Percentiles rank a stretch among this genome's conserved stretches.
Evolutionary conservation across 2,797 vertebrate species (phyloP).

Genomic region (Morelia viridis): DNA sequence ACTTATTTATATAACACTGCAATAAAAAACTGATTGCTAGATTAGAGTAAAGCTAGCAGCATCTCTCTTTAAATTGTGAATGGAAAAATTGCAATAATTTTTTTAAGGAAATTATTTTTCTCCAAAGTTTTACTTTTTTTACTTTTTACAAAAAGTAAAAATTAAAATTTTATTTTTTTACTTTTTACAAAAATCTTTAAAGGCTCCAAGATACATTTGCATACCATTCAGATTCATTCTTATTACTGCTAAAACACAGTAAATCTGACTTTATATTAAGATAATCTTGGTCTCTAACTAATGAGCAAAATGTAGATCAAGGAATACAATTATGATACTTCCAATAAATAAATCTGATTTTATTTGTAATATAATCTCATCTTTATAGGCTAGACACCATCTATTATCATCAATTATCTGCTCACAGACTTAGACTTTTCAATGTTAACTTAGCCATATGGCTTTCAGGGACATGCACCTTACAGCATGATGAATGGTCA

Average conservation of each 20-base stretch:
- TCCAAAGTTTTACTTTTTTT: background rate
- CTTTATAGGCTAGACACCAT: background rate
- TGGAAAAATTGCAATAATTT: background rate
- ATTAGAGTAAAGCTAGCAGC: background rate
- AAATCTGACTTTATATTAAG: background rate
- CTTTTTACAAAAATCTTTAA: background rate
- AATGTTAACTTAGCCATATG: background rate
- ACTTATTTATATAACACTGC: too few relatives aligned
- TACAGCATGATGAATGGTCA: background rate
- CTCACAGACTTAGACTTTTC: background rate
- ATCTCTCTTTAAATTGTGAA: background rate
- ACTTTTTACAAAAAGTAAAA: background rate
- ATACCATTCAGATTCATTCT: background rate
- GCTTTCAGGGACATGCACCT: conserved; percentile 1
- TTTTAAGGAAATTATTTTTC: background rate
- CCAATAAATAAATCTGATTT: background rate
- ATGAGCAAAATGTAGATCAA: background rate
- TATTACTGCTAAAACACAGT: background rate
- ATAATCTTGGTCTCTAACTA: conserved; percentile 8
- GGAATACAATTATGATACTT: background rate
- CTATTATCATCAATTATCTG: background rate
- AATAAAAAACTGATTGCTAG: too few relatives aligned
- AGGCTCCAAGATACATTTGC: background rate
- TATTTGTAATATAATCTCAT: conserved; percentile 6
- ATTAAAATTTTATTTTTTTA: background rate